Percentiles rank a stretch among this genome's conserved stretches.
These are phyloP conservation scores for Bombylius major DNA, from an alignment of 2,888 invertebrate genomes.

Conservation along the genomic window DNA sequence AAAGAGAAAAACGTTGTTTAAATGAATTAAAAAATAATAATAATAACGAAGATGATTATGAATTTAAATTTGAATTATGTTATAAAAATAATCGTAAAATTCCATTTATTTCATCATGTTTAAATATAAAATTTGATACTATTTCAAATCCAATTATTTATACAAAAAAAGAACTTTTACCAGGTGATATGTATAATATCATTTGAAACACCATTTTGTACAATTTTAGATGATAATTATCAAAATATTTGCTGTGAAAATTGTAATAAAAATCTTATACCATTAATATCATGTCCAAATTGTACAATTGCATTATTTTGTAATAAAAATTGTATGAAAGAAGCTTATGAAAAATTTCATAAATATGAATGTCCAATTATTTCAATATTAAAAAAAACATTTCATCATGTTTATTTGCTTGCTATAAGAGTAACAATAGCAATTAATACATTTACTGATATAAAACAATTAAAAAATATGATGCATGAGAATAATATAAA, in stretches of 20 bases:
- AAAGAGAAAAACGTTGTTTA: too few species aligned
- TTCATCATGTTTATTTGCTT: too few species aligned
- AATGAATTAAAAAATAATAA: too few species aligned
- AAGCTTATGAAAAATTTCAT: slow-evolving; percentile 58
- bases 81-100: too few species aligned
- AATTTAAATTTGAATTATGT: too few species aligned
- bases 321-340: slow-evolving; percentile 30
- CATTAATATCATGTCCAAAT: slow-evolving; percentile 30
- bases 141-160: slow-evolving; percentile 21
- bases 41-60: too few species aligned
- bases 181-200: slow-evolving; percentile 68
- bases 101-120: too few species aligned
- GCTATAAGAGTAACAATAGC: too few species aligned
- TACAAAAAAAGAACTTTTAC: slow-evolving; percentile 50
- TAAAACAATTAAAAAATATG: too few species aligned
- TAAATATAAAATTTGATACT: too few species aligned
- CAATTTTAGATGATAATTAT: slow-evolving; percentile 35
- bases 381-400: not conserved
- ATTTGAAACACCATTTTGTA: slow-evolving; percentile 62
- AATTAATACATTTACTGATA: too few species aligned
- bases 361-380: slow-evolving; percentile 61
- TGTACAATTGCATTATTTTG: slow-evolving; percentile 36
- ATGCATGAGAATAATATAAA: too few species aligned
- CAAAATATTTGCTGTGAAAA: slow-evolving; percentile 34
- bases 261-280: slow-evolving; percentile 29